Base-by-base conservation (phyloP, 1,140 invertebrate species). In the Doryteuthis pealeii region DNA sequence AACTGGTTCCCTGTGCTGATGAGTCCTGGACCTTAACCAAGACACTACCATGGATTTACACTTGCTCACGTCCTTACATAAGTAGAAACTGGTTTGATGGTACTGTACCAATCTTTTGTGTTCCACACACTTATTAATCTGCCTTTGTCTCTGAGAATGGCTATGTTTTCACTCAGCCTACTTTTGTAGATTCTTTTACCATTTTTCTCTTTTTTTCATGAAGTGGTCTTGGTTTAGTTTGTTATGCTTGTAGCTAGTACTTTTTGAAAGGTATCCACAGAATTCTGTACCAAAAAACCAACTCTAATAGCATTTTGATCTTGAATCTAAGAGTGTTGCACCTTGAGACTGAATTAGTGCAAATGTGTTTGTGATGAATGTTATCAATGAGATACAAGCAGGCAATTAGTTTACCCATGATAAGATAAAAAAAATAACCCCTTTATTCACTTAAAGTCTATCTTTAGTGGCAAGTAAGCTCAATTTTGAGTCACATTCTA, bases 221-320 rank as follows among this genome's bases (percentile, higher is more conserved):
- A 40, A 40, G 6, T 62, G 54, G 54, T 62, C 54, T 62, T 62
- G 12, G 54, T 62, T 62, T 22, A 62, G 54, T 62, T 62, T 62
- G 54, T 62, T 18, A 62, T 62, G 54, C 54, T 62, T 62, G 54
- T 62, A 62, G 54, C 54, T 62, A 62, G 54, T n/a, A 28, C 26
- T 62, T 40, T 62, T 62, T 62, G 6, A 22, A 62, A 62, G 18
- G 12, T 62, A 62, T 62, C 54, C 54, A 62, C 54, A 62, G 54
- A 62, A 62, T 62, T 62, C 54, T 62, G 54, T 62, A 62, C 54
- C 54, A 62, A 62, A 62, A 62, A 62, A n/a, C 35, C 35, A 40
- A 40, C 35, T 40, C 35, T 40, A 40, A 40, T 40, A 40, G 35
- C 35, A 40, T 40, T 40, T 40, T 40, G 3, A 40, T 40, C 35